Conservation (phyloP, 2,797 vertebrate genomes). For the Hypotaenidia okinawae region DNA sequence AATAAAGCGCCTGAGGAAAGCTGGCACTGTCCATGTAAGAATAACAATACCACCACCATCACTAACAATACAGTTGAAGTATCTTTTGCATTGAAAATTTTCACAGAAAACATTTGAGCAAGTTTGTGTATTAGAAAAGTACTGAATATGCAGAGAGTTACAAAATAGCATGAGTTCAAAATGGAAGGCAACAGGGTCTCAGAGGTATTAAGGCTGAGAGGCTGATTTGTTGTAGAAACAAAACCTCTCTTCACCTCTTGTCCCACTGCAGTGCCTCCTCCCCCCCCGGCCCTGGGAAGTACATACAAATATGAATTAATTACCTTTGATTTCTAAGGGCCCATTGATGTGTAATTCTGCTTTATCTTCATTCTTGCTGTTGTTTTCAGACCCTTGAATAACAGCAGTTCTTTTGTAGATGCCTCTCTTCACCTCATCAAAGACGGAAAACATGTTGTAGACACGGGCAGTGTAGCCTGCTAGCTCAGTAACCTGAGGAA, state of each 20-base stretch:
- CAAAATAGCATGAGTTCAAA: not conserved
- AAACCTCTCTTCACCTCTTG: not conserved
- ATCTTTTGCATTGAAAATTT: not conserved
- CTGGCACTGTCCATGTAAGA: not conserved
- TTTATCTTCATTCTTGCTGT: slow-evolving; percentile 77
- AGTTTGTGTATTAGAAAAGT: not conserved
- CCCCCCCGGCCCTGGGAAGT: not conserved
- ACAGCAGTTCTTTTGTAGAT: slow-evolving; percentile 89
- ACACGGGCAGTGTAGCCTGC: slow-evolving; percentile 96
- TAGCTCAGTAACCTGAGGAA: slow-evolving; percentile 90
- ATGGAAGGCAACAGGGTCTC: not conserved
- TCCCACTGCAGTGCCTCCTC: not conserved
- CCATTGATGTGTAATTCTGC: slow-evolving; percentile 83
- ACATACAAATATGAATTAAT: not conserved
- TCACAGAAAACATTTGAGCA: not conserved
- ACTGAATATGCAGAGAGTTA: not conserved
- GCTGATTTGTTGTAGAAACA: not conserved
- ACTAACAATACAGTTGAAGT: not conserved
- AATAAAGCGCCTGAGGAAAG: not conserved
- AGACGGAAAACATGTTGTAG: slow-evolving; percentile 95
- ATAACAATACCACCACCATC: not conserved
- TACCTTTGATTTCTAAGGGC: slow-evolving; percentile 92
- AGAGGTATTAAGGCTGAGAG: not conserved
- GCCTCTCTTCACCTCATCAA: slow-evolving; percentile 93
- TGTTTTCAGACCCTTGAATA: slow-evolving; percentile 69